A percentile compares a stretch with the other conserved stretches of the same genome.
Evolutionary conservation across 2,888 invertebrate species (phyloP).

Genomic region (Cataglyphis rosenhaueri): DNA sequence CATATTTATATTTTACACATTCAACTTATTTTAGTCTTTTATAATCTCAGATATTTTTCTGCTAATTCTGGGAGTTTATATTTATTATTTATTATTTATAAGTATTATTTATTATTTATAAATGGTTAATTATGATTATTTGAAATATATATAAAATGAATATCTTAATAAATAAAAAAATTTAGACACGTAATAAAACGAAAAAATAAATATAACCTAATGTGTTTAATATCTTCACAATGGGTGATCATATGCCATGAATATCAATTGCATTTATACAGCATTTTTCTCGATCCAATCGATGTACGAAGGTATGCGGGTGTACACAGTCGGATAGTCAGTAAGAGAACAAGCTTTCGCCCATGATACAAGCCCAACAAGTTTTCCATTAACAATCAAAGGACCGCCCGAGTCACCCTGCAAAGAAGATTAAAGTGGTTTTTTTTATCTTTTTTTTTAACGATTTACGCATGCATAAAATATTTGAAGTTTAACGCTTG

Average conservation of each 20-base stretch:
- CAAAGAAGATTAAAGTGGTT: conserved; percentile 34
- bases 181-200: background rate
- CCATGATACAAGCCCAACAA: conserved; percentile 78
- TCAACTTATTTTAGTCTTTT: background rate
- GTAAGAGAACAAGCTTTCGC: conserved; percentile 71
- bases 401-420: conserved; percentile 80
- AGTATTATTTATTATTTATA: background rate
- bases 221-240: background rate
- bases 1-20: background rate
- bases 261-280: conserved; percentile 26
- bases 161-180: background rate
- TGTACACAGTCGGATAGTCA: conserved; percentile 75
- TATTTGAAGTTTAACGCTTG: conserved; percentile 1
- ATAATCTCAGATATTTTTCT: background rate
- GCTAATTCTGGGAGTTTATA: background rate
- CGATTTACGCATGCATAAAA: conserved; percentile 15
- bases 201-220: background rate
- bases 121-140: background rate
- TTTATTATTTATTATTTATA: background rate
- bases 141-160: background rate
- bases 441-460: conserved; percentile 9
- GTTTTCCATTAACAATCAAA: conserved; percentile 72
- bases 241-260: background rate
- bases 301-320: conserved; percentile 72
- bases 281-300: conserved; percentile 49